Base-by-base conservation (phyloP, 2,113 vertebrate genomes). In the Sinocyclocheilus rhinocerous region DNA sequence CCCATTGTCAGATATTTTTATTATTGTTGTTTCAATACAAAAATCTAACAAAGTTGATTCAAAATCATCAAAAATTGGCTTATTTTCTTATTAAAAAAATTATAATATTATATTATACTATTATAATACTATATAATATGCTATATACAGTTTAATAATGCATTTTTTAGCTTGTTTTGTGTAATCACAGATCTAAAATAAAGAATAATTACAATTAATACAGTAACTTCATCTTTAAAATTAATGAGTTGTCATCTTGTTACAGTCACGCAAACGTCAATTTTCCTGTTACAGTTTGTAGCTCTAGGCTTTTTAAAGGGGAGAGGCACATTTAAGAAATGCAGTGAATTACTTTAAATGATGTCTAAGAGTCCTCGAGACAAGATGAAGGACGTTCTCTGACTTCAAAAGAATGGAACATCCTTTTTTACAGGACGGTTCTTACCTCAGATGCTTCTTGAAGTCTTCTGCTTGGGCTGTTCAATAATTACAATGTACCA, bases 401-500 rank as follows among this genome's bases (percentile, higher is more conserved):
- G 12, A 87, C 55, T 67, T 67, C 42, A 67, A 81, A 81, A 67
- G 73, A 33, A 12, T 36, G 29, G 24, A 73, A 84, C 24, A 16
- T 80, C 42, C 75, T 65, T 75, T 52, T 45, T 52, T 45, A 18
- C 12, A 84, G 76, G 42, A 61, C 6, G 55, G 55, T 48, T 84
- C 67, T 84, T 87, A 42, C 48, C 39, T 57, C 48, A 50, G 76
- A 63, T 12, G 24, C 73, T 73, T 84, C 61, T 79, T 79, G 81
- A 83, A 79, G 12, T 7, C 24, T 77, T 77, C 48, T 29, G 24
- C 33, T 79, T 59, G 82, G 69, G 22, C 69, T 75, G 26, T 36
- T 83, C 16, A 59, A 15, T 83, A 29, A 77, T 83, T 87, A 69
- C 61, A 77, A 29, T 83, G 12, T 42, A 42, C 39, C 69, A 36